Percentiles rank a stretch among this genome's conserved stretches.
These are phyloP conservation scores for Drosophila tristis DNA, from an alignment of 1,140 invertebrate species.

Conservation along the genomic window DNA sequence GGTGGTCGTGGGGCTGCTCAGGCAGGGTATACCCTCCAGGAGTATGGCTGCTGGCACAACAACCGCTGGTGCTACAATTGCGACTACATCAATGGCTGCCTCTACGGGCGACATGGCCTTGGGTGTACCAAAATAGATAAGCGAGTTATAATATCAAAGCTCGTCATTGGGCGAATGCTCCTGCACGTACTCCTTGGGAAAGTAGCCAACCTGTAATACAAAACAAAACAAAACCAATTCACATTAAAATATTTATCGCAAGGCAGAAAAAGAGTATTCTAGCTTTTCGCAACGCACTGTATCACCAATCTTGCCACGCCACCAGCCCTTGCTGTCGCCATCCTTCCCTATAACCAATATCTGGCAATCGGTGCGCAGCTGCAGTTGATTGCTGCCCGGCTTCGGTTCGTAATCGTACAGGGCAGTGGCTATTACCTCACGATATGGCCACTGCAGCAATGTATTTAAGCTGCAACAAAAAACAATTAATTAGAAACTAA, in stretches of 20 bases:
- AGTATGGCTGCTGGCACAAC: too few relatives aligned
- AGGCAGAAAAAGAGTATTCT: conserved; percentile 41
- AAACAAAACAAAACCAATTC: background rate
- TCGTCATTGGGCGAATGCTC: conserved; percentile 82
- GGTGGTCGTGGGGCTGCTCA: conserved; percentile 3
- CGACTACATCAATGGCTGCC: conserved; percentile 55
- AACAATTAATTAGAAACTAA: too few relatives aligned
- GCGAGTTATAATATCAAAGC: conserved; percentile 84
- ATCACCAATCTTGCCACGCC: conserved; percentile 90
- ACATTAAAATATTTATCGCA: background rate
- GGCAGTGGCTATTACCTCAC: conserved; percentile 90
- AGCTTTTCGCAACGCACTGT: conserved; percentile 71
- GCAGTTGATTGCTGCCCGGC: conserved; percentile 90
- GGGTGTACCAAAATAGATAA: conserved; percentile 72
- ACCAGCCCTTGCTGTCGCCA: conserved; percentile 92
- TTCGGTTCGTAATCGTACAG: conserved; percentile 90
- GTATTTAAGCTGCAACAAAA: conserved; percentile 88
- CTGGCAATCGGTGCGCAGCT: conserved; percentile 90
- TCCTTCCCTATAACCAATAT: conserved; percentile 91
- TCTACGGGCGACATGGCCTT: conserved; percentile 56
- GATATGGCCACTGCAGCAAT: conserved; percentile 90
- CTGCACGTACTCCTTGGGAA: conserved; percentile 88
- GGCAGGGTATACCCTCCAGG: too few relatives aligned
- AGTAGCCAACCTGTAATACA: conserved; percentile 85
- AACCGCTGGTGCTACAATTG: conserved; percentile 24